Evolutionary conservation across 2,113 vertebrate species (phyloP).

Genomic region (Capra hircus): DNA sequence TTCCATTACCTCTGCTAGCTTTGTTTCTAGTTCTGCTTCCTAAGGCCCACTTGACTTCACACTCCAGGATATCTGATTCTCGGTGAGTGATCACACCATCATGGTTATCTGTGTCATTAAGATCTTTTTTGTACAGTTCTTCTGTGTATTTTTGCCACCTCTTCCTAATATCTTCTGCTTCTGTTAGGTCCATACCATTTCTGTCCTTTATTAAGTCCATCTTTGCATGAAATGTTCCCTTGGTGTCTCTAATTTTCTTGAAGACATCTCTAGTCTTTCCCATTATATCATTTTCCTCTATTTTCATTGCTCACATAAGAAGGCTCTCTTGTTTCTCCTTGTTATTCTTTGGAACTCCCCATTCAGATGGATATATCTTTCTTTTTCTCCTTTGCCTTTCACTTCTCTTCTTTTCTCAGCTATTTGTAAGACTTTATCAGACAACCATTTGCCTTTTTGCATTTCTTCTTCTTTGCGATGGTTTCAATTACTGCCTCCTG

Average conservation of each 20-base stretch:
- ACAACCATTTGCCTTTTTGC: not conserved
- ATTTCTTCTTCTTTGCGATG: not conserved
- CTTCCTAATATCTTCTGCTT: not conserved
- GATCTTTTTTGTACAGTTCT: not conserved
- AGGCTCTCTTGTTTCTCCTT: not conserved
- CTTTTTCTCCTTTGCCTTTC: not conserved
- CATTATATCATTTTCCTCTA: not conserved
- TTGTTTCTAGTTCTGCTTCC: not conserved
- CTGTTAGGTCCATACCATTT: not conserved
- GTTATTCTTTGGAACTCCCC: not conserved
- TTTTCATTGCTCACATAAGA: not conserved
- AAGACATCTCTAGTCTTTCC: not conserved
- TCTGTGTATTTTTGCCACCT: not conserved
- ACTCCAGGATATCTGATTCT: not conserved
- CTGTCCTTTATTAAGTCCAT: not conserved
- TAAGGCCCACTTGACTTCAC: not conserved
- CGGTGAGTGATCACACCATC: not conserved
- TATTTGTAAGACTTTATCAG: not conserved
- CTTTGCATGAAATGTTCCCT: not conserved
- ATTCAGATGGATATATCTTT: not conserved
- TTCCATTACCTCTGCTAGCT: not conserved
- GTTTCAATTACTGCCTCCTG: not conserved
- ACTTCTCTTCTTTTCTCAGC: not conserved
- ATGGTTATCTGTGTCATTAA: not conserved
- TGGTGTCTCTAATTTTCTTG: not conserved